Conservation (phyloP, 2,888 invertebrate species). For the Tortrix viridana region DNA sequence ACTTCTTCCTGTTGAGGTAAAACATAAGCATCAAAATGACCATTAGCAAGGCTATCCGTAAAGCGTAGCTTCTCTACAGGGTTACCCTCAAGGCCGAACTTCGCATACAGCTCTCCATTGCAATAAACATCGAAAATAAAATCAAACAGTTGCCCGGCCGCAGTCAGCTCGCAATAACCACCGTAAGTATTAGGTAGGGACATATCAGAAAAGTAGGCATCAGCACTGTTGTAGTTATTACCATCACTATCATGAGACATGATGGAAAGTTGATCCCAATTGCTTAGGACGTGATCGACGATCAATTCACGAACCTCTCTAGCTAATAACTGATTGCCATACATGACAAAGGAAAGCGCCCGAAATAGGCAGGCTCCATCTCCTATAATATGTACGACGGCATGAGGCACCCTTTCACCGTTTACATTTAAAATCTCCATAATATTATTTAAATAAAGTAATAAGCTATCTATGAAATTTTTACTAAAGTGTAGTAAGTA, state of each 20-base stretch:
- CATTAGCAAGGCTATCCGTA: not conserved
- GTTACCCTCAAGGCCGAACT: not conserved
- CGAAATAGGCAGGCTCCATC: conserved; percentile 1
- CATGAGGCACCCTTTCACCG: not conserved
- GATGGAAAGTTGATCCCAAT: not conserved
- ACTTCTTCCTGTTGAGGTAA: not conserved
- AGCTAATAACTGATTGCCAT: not conserved
- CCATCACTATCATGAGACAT: not conserved
- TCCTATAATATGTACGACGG: not conserved
- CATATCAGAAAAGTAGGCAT: not conserved
- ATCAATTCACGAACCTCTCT: not conserved
- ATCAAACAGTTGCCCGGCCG: not conserved
- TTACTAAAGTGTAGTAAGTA: no score
- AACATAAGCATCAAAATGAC: not conserved
- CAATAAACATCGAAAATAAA: not conserved
- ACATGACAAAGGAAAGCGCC: not conserved
- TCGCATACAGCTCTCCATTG: not conserved
- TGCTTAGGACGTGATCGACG: not conserved
- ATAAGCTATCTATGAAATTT: not conserved
- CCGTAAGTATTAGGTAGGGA: not conserved
- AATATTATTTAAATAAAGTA: not conserved
- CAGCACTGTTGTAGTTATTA: not conserved
- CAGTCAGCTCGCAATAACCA: not conserved
- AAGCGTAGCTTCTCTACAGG: not conserved
- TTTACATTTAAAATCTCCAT: not conserved